Percentiles rank a stretch among this genome's conserved stretches.
Evolutionary conservation across 2,888 invertebrate species (phyloP).

Genomic region (Ichneumoninae sp.): DNA sequence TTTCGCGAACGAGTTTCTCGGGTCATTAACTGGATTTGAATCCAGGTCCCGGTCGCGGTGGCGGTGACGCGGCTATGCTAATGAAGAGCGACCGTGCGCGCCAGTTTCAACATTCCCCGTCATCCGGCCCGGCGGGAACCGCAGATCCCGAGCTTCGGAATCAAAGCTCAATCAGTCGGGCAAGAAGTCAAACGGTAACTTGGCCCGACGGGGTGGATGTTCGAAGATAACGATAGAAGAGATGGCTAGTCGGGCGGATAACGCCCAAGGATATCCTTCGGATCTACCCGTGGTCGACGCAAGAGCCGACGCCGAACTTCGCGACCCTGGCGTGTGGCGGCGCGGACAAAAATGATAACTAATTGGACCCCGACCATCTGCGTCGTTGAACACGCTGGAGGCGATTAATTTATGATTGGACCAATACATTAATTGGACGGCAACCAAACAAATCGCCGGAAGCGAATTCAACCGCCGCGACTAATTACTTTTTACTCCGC

Average conservation of each 20-base stretch:
- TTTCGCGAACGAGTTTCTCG: not conserved
- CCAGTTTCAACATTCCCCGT: conserved; percentile 16
- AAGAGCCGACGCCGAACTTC: too few species aligned
- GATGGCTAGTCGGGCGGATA: not conserved
- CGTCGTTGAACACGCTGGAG: too few species aligned
- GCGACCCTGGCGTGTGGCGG: too few species aligned
- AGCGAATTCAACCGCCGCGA: too few species aligned
- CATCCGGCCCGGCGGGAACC: not conserved
- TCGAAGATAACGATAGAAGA: conserved; percentile 32
- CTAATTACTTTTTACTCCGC: too few species aligned
- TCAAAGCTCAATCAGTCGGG: conserved; percentile 70
- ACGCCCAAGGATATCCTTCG: not conserved
- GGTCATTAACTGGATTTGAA: conserved; percentile 25
- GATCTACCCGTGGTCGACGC: too few species aligned
- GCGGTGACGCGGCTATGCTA: conserved; percentile 47
- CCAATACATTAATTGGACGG: too few species aligned
- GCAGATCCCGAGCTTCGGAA: conserved; percentile 50
- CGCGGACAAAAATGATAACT: too few species aligned
- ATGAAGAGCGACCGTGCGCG: conserved; percentile 43
- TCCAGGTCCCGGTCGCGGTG: not conserved
- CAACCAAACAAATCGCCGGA: too few species aligned
- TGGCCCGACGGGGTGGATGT: conserved; percentile 29
- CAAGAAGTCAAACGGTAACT: conserved; percentile 74
- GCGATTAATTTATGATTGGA: too few species aligned
- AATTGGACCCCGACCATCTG: too few species aligned